phyloP scores from a whole-genome alignment of 1,140 invertebrate genomes.

The Chironomus tepperi region DNA sequence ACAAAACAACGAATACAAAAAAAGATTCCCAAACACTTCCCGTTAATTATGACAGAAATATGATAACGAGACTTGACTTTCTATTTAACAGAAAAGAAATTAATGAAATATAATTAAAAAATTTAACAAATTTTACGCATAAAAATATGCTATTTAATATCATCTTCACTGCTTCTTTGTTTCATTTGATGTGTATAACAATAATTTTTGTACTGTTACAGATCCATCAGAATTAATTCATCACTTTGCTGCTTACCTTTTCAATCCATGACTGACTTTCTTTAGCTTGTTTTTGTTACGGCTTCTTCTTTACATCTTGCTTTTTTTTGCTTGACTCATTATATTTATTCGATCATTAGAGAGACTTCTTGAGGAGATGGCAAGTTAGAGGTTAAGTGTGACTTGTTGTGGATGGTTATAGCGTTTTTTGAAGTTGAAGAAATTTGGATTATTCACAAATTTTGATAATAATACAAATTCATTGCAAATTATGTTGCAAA shows the following conservation, averaged over 20 bases:
- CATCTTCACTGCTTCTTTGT: neutral
- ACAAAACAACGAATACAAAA: neutral
- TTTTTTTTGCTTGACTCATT: conserved; percentile 14
- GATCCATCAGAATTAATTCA: conserved; percentile 8
- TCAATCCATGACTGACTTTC: neutral
- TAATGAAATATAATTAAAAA: conserved; percentile 5
- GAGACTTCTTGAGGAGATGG: neutral
- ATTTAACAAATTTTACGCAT: neutral
- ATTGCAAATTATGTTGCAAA: no score
- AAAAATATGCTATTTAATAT: neutral
- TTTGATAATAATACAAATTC: no score
- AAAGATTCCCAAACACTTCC: conserved; percentile 1
- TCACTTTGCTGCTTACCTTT: neutral
- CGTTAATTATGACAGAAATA: conserved; percentile 14
- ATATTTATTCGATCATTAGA: neutral
- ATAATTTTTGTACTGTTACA: neutral
- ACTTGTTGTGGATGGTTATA: no score
- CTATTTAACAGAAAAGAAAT: neutral
- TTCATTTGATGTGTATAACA: neutral
- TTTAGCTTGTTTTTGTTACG: neutral
- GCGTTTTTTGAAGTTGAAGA: no score
- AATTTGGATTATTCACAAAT: no score
- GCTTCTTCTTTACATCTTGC: no score
- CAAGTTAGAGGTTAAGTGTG: no score
- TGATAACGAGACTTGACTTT: neutral